Evolutionary conservation across 2,797 vertebrate species (phyloP).

Genomic region (Sebastes goodei): DNA sequence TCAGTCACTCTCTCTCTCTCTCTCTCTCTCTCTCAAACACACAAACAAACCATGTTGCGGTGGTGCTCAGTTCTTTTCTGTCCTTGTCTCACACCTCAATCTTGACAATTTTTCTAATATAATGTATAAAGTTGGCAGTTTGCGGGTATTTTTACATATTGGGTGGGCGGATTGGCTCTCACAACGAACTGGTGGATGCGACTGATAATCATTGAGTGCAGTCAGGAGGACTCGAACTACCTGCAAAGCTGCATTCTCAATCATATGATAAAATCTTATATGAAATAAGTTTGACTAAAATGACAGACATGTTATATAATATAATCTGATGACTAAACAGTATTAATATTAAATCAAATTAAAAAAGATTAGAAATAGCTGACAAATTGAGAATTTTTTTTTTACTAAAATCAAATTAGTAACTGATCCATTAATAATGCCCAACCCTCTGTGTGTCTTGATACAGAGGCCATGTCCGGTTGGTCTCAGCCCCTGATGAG

Average conservation of each 20-base stretch:
- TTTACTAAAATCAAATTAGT: not conserved
- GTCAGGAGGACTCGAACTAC: not conserved
- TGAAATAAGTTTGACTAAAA: too few species aligned
- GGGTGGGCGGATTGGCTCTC: not conserved
- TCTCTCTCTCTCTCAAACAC: too few species aligned
- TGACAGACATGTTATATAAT: too few species aligned
- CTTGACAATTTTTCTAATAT: not conserved
- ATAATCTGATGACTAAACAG: too few species aligned
- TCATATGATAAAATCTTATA: too few species aligned
- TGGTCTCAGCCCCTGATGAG: slow-evolving; percentile 98
- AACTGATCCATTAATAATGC: not conserved
- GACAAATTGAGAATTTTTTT: too few species aligned
- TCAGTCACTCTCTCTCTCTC: too few species aligned
- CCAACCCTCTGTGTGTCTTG: slow-evolving; percentile 1
- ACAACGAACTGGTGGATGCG: not conserved
- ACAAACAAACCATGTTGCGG: not conserved
- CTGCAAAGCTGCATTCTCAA: not conserved
- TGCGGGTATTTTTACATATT: not conserved
- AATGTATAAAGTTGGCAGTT: not conserved
- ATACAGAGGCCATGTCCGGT: slow-evolving; percentile 93
- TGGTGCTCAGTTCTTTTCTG: too few species aligned
- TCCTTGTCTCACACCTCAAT: not conserved
- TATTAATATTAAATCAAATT: too few species aligned
- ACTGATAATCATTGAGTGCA: not conserved
- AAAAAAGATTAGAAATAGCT: too few species aligned